Percentiles rank a stretch among this genome's conserved stretches.
Conservation (phyloP, 1,140 invertebrate species). For the Branchinecta lynchi region DNA sequence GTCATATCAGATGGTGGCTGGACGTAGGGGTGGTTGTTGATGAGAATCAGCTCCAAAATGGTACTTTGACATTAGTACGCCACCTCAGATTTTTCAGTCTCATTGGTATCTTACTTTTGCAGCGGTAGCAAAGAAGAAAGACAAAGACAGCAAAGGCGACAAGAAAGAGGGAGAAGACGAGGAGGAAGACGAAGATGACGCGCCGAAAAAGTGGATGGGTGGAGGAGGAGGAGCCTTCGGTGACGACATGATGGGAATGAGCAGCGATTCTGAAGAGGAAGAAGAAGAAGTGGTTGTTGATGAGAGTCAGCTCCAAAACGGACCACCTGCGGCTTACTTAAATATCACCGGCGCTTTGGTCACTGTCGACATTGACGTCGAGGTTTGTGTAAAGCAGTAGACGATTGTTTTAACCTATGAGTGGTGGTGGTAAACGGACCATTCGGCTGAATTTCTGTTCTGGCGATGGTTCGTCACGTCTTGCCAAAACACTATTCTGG, state of each 20-base stretch:
- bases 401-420: no score
- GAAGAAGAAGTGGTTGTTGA: conserved; percentile 13
- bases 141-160: neutral
- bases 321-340: conserved; percentile 4
- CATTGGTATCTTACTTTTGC: no score
- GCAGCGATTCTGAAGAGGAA: neutral
- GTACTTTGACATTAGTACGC: no score
- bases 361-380: conserved; percentile 18
- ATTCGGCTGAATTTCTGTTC: no score
- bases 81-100: no score
- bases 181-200: neutral
- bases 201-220: conserved; percentile 14
- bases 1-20: no score
- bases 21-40: no score
- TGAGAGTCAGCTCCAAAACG: conserved; percentile 8
- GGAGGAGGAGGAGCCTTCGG: conserved; percentile 17
- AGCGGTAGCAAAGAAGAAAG: neutral
- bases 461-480: no score
- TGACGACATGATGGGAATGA: conserved; percentile 12
- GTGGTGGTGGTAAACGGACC: no score
- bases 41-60: no score
- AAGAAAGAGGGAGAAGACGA: neutral
- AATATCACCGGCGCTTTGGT: conserved; percentile 17
- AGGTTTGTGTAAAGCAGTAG: neutral
- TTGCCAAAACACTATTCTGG: no score